Evolutionary conservation across 1,140 invertebrate genomes (phyloP).

Genomic region (Cataglyphis hispanica): DNA sequence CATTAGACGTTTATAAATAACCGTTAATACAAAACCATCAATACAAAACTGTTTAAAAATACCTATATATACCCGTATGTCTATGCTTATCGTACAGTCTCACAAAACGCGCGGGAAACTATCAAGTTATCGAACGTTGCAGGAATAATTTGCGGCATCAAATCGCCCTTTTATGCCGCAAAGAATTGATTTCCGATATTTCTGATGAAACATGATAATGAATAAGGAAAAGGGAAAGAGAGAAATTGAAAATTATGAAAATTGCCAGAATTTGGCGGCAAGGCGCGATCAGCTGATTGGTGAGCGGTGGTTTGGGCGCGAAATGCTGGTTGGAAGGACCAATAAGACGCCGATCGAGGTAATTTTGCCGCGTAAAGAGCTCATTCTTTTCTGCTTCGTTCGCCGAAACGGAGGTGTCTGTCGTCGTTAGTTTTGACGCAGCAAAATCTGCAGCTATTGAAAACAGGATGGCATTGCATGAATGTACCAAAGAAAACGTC

Average conservation of each 20-base stretch:
- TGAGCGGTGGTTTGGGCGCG: constrained; percentile 7
- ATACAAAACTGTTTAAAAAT: too few relatives aligned
- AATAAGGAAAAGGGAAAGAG: neutral
- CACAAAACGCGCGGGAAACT: constrained; percentile 50
- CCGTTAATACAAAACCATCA: too few relatives aligned
- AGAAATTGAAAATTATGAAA: neutral
- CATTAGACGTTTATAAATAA: too few relatives aligned
- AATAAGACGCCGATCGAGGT: neutral
- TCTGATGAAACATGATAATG: neutral
- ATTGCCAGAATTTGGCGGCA: constrained; percentile 54
- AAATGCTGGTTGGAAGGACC: neutral
- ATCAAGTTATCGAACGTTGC: neutral
- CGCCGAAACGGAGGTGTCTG: neutral
- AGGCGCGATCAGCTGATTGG: constrained; percentile 57
- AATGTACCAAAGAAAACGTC: constrained; percentile 83
- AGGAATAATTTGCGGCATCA: neutral
- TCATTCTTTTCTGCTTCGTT: neutral
- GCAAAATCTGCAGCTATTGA: neutral
- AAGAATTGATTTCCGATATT: constrained; percentile 23
- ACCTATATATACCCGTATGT: too few relatives aligned
- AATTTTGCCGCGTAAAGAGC: neutral
- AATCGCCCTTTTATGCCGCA: too few relatives aligned
- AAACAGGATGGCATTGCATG: constrained; percentile 78
- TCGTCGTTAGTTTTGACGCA: neutral
- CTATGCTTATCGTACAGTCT: constrained; percentile 26